Evolutionary conservation across 1,140 invertebrate species (phyloP).

Genomic region (honey bee (Apis mellifera)): DNA sequence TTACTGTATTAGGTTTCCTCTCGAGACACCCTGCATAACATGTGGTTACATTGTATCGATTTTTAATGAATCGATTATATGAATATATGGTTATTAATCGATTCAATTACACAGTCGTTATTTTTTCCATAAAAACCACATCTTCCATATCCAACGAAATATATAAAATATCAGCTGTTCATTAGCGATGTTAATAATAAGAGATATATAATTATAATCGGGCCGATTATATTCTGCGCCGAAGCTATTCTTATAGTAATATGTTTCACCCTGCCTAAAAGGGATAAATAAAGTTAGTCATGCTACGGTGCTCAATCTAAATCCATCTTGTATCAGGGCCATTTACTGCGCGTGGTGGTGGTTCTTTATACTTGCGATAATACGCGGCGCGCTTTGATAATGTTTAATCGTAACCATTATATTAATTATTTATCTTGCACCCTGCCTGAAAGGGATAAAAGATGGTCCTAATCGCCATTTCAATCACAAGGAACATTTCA

Average conservation of each 20-base stretch:
- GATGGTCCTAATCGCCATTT: slow-evolving; percentile 51
- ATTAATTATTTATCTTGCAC: slow-evolving; percentile 63
- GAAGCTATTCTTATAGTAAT: slow-evolving; percentile 59
- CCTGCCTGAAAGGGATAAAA: slow-evolving; percentile 73
- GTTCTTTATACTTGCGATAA: slow-evolving; percentile 15
- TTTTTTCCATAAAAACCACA: neutral
- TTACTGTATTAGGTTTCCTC: no score
- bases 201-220: slow-evolving; percentile 53
- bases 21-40: no score
- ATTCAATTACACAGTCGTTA: neutral
- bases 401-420: slow-evolving; percentile 67
- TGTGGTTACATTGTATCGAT: neutral
- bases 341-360: slow-evolving; percentile 42
- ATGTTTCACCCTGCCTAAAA: slow-evolving; percentile 71
- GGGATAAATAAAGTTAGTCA: slow-evolving; percentile 69
- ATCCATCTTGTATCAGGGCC: slow-evolving; percentile 65
- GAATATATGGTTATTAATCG: neutral
- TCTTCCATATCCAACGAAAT: neutral
- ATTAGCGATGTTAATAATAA: neutral
- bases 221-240: slow-evolving; percentile 65
- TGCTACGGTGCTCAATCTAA: slow-evolving; percentile 67
- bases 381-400: slow-evolving; percentile 59
- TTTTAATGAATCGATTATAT: neutral
- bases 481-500: slow-evolving; percentile 15
- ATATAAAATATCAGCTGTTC: neutral